Evolutionary conservation across 2,797 vertebrate species (phyloP).

Genomic region (Leptodactylus fallax): DNA sequence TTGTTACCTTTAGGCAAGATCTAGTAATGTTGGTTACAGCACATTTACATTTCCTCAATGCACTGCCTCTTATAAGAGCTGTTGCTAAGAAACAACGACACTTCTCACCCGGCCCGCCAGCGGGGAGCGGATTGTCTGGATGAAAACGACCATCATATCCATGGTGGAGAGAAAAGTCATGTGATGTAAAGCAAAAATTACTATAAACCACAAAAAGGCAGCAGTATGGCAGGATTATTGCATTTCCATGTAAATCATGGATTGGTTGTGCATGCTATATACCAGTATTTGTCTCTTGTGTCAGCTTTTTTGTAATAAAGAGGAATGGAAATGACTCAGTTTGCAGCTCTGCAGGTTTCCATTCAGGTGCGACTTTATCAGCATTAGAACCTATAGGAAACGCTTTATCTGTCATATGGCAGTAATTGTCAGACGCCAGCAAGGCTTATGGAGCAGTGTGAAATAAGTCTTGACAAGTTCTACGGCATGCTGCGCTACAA

Average conservation of each 20-base stretch:
- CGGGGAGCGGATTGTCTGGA: no score
- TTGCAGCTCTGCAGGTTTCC: constrained; percentile 3
- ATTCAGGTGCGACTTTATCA: constrained; percentile 5
- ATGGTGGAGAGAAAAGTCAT: neutral
- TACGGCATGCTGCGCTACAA: neutral
- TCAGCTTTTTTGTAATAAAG: neutral
- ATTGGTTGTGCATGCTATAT: neutral
- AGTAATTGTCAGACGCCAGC: constrained; percentile 2
- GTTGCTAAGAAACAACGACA: no score
- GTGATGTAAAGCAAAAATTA: neutral
- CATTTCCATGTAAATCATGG: neutral
- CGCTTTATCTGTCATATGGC: neutral
- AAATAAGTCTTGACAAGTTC: constrained; percentile 15
- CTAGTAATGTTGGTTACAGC: no score
- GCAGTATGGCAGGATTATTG: neutral
- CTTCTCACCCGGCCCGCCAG: no score
- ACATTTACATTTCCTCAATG: no score
- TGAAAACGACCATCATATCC: neutral
- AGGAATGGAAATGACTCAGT: neutral
- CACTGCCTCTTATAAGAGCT: no score
- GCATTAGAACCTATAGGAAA: neutral
- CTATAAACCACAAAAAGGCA: neutral
- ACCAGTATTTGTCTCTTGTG: neutral
- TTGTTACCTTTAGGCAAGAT: no score
- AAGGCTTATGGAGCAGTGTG: neutral